Evolutionary conservation across 92 coral and sea anemone species (phyloP).

Genomic region (Phymanthus crucifer): DNA sequence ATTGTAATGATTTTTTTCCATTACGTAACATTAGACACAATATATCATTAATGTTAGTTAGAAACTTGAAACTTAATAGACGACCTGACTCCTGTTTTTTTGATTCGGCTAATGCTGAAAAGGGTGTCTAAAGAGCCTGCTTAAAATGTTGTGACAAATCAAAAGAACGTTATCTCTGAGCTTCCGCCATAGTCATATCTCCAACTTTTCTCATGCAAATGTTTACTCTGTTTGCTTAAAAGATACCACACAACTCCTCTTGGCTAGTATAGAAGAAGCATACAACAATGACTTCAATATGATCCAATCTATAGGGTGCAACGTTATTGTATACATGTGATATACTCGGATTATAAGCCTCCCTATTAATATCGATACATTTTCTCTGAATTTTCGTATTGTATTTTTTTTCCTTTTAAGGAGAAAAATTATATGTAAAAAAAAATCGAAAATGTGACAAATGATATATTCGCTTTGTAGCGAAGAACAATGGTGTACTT

Average conservation of each 20-base stretch:
- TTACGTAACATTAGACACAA: not conserved
- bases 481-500: too few relatives aligned
- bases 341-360: too few relatives aligned
- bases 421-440: too few relatives aligned
- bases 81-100: not conserved
- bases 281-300: not conserved
- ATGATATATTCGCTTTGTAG: too few relatives aligned
- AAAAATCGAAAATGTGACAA: too few relatives aligned
- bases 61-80: not conserved
- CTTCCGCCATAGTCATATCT: conserved; percentile 19
- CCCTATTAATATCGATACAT: too few relatives aligned
- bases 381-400: too few relatives aligned
- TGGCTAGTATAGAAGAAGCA: not conserved
- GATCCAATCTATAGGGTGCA: too few relatives aligned
- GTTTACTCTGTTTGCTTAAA: not conserved
- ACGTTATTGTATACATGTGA: too few relatives aligned
- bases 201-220: conserved; percentile 21
- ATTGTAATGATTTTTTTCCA: not conserved
- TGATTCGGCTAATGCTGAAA: not conserved
- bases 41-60: not conserved
- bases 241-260: not conserved
- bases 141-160: conserved; percentile 5
- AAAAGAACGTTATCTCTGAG: conserved; percentile 9
- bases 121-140: not conserved
- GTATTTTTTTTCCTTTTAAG: too few relatives aligned